These are phyloP conservation scores for Petromus typicus DNA, from an alignment of 2,113 vertebrate species.

Conservation along the genomic window DNA sequence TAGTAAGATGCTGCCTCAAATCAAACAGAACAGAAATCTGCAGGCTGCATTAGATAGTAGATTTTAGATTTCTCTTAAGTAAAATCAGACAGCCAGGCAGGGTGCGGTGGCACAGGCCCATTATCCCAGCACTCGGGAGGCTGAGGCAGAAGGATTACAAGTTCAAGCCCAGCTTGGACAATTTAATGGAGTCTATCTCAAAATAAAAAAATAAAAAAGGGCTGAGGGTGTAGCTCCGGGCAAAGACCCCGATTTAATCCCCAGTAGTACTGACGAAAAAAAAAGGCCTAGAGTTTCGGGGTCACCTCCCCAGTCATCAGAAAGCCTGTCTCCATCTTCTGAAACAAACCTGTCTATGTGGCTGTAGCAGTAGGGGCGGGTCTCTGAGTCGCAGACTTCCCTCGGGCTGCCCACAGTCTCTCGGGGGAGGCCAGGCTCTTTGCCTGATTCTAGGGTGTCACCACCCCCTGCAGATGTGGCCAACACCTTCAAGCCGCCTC, in stretches of 20 bases:
- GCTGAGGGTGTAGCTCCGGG: neutral
- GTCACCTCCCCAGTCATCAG: neutral
- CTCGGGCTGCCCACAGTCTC: neutral
- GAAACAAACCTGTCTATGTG: neutral
- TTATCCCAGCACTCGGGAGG: neutral
- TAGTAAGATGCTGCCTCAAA: neutral
- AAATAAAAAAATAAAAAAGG: neutral
- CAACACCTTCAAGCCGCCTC: conserved; percentile 63
- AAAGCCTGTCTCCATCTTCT: too few relatives aligned
- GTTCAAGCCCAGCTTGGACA: neutral
- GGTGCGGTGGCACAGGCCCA: neutral
- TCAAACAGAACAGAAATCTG: neutral
- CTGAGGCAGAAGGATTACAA: neutral
- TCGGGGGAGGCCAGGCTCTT: neutral
- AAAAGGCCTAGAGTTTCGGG: neutral
- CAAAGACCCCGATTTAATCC: neutral
- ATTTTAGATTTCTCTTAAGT: neutral
- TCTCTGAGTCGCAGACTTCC: fast-evolving
- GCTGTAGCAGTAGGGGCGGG: neutral
- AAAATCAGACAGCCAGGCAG: neutral
- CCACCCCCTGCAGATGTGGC: conserved; percentile 77
- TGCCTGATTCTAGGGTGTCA: neutral
- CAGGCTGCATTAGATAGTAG: neutral
- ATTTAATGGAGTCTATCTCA: neutral
- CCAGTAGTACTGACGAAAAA: neutral